Base-by-base conservation (phyloP, 2,113 vertebrate genomes). In the Pomatorhinus ruficollis region DNA sequence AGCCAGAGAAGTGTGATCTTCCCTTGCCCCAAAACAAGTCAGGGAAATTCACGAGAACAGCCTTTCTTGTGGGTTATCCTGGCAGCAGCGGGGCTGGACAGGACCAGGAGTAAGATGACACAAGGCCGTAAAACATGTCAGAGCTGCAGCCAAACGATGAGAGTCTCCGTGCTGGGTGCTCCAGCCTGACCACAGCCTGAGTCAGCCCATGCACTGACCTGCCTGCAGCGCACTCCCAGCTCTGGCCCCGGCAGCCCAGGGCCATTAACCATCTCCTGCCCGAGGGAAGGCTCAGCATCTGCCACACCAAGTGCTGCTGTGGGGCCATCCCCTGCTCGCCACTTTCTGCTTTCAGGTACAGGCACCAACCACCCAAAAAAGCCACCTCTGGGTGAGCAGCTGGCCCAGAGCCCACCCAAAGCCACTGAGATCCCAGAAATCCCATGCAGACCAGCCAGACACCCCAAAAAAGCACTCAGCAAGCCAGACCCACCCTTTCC, bases 11-110 rank as follows among this genome's bases (percentile, higher is more conserved):
- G 90, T 7, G 56, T 83, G 85, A 94, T 95, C 68, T 86, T 92
- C 88, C 27, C 76, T 83, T 40, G 33, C 88, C 76, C 83, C 57
- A 52, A 71, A 94, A 68, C 69, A 63, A 86, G 85, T 13, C 82
- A 74, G 59, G 60, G 82, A 71, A 95, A 96, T 77, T 88, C 15
- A 83, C 23, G 47, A 77, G 90, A 94, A 31, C 44, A 69, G 40
- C 76, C 90, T 94, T 96, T 96, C 65, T 95, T 95, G 95, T 95
- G 95, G 88, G 69, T 75, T 95, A 13, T 81, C 60, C 89, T 96
- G 96, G 95, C 87, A 91, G 61, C 12, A 18, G 47, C 0, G 0
- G 54, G 54, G 83, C 87, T 86, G 93, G 85, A 91, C 91, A 83
- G 87, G 63, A 89, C 82, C 63, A 30, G 79, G 31, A 77, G 17